These are phyloP conservation scores for Loxodonta africana DNA, from an alignment of 2,113 vertebrate genomes.

Conservation along the genomic window DNA sequence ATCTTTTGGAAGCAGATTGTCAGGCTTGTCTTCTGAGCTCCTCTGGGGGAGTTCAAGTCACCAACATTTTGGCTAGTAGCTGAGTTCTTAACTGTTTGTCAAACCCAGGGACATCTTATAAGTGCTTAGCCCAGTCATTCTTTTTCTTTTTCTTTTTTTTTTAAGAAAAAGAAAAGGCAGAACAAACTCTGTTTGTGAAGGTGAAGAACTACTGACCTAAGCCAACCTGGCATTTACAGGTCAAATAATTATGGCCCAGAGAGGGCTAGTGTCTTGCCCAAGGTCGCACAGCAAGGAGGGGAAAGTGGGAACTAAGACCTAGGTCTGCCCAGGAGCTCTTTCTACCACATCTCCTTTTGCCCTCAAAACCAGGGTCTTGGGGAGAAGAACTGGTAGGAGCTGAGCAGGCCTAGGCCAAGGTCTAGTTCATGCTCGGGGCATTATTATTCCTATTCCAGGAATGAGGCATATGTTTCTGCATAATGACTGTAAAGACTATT, in stretches of 20 bases:
- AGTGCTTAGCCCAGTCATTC: background rate
- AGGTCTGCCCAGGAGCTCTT: background rate
- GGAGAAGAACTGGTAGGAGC: background rate
- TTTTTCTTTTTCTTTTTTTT: background rate
- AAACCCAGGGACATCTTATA: background rate
- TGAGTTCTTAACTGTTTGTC: background rate
- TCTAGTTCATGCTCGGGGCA: background rate
- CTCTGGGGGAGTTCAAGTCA: background rate
- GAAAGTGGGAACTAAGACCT: background rate
- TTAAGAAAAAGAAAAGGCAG: background rate
- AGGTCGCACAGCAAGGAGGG: background rate
- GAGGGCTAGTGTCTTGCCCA: background rate
- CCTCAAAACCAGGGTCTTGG: background rate
- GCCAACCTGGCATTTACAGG: background rate
- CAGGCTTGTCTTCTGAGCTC: background rate
- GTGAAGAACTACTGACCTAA: background rate
- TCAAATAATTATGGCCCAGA: background rate
- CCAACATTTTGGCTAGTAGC: background rate
- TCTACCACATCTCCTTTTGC: background rate
- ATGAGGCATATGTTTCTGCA: background rate
- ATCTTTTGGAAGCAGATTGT: background rate
- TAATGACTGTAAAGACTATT: background rate
- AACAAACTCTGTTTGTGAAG: background rate
- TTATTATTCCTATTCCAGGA: rapidly evolving
- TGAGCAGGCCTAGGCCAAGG: rapidly evolving